Base-by-base conservation (phyloP, 2,888 invertebrate species). In the Girardia tigrina region DNA sequence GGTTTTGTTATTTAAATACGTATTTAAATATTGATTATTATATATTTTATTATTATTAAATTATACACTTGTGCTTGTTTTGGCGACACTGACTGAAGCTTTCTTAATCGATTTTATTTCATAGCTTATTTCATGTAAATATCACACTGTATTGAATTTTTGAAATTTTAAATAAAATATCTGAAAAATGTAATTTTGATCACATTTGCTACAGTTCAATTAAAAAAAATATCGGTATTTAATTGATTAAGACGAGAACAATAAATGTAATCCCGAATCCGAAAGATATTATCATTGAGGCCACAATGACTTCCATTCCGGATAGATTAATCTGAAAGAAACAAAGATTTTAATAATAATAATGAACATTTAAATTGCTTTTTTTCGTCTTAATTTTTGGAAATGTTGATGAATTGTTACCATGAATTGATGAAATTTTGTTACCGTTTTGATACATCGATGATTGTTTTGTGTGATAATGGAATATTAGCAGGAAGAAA, bases 21-120 rank as follows among this genome's bases (percentile, higher is more conserved):
- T 56, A 56, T 56, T 56, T 56, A 56, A 56, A 56, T 56, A 56
- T 56, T 23, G 56, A 56, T 56, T 56, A 56, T n/a, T n/a, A n/a
- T n/a, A n/a, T 56, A 4, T 56, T 56, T 56, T 56, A 56, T 56
- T 56, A 56, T 56, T 36, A 8, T 12, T 16, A n/a, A 56, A 56
- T 56, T 56, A 56, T 56, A 56, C 56, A 56, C 23, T 56, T 56
- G n/a, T 56, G 56, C 56, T 56, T 56, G 56, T 56, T 56, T 56
- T 16, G 56, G 56, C 4, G n/a, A 56, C 56, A 56, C n/a, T 56
- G 56, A 56, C n/a, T 56, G 56, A 36, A 56, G 36, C n/a, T 20
- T n/a, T 56, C 23, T 56, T 56, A 23, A 56, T 56, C n/a, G 56
- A n/a, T 56, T 56, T 56, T 56, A 56, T 56, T 56, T 56, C 56